phyloP scores from a whole-genome alignment of 2,797 vertebrate species.

The Notolabrus celidotus region DNA sequence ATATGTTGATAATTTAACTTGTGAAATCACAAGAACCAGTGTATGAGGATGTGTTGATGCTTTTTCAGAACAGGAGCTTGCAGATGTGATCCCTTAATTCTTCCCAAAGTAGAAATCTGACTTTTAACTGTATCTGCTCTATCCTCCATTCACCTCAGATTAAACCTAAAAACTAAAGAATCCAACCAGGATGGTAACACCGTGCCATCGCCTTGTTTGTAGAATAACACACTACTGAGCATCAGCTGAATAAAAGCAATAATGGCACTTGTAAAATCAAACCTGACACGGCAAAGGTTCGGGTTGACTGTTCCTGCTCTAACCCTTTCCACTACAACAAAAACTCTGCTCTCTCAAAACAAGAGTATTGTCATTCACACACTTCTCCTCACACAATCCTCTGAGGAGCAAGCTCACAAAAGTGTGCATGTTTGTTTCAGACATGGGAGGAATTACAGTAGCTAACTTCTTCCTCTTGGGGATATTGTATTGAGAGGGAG shows the following conservation, averaged over 20 bases:
- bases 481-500: not conserved
- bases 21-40: no score
- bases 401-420: slow-evolving; percentile 22
- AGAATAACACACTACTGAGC: not conserved
- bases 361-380: slow-evolving; percentile 3
- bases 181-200: not conserved
- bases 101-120: no score
- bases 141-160: no score
- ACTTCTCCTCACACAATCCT: slow-evolving; percentile 13
- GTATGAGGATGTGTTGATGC: no score
- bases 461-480: slow-evolving; percentile 26
- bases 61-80: no score
- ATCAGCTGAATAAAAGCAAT: not conserved
- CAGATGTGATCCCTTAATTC: no score
- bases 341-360: not conserved
- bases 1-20: no score
- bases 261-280: not conserved
- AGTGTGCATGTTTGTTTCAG: slow-evolving; percentile 35
- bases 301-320: not conserved
- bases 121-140: no score
- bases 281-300: not conserved
- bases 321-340: not conserved
- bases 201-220: not conserved
- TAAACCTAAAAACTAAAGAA: no score
- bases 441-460: slow-evolving; percentile 28